Evolutionary conservation across 2,888 invertebrate genomes (phyloP), one percentile per base, ranked within the genome.

Genomic region (Carcina quercana): DNA sequence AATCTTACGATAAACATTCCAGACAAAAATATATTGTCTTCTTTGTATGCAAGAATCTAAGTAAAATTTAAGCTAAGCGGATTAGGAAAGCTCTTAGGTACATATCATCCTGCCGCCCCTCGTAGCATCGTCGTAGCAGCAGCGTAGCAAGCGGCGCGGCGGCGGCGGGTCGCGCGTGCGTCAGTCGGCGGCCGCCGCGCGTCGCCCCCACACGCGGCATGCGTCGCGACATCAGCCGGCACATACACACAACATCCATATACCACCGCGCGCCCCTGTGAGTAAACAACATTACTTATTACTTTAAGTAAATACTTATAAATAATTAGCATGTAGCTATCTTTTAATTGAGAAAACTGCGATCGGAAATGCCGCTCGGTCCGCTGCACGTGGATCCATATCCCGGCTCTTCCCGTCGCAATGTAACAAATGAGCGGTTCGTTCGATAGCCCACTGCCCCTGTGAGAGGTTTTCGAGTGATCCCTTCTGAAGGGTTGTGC

Each of bases 361-460:
- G 39, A 43, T 32, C 35, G 47, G 54, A 57, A 58, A 25, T n/a
- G 24, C 25, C 21, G 61, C 52, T 50, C 44, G 46, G 55, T 35
- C 59, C 61, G 60, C 69, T 64, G 69, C 79, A 82, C 80, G 80
- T 80, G 80, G 67, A 68, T 63, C 59, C 47, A 61, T 70, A 60
- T 54, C 58, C 60, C 62, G 59, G 53, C 45, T 55, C 46, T 54
- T 66, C 55, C 50, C 62, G 62, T 68, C 72, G 70, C 73, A 70
- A 33, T 15, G 64, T 69, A 66, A 73, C 72, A 75, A 76, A 75
- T 76, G 74, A 76, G 64, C 66, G 74, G 63, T 69, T 63, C 75
- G 78, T 78, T 82, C 80, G 71, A 82, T 82, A 83, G 79, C 82
- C 82, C 78, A 82, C 70, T 83, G 82, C 82, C 82, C 82, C 82